Percentiles rank a stretch among this genome's conserved stretches.
Conservation (phyloP, 1,140 invertebrate species). For the Camponotus vicinus region DNA sequence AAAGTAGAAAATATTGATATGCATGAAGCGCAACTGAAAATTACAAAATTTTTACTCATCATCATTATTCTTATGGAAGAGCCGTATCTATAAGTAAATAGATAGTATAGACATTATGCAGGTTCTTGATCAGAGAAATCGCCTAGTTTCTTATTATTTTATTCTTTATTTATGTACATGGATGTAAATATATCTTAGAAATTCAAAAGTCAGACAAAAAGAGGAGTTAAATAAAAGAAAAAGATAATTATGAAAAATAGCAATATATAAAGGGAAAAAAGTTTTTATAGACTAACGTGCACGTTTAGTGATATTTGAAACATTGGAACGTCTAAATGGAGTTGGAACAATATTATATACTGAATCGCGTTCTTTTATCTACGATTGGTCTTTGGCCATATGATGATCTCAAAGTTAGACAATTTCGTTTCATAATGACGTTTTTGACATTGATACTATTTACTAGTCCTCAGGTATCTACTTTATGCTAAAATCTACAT, state of each 20-base stretch:
- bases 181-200: background rate
- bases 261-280: background rate
- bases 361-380: conserved; percentile 15
- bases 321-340: conserved; percentile 1
- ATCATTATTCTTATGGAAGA: too few species aligned
- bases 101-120: too few species aligned
- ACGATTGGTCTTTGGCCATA: conserved; percentile 28
- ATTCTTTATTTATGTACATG: background rate
- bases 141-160: conserved; percentile 1
- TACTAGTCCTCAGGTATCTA: background rate
- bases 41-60: too few species aligned
- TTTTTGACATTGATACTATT: background rate
- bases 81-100: too few species aligned
- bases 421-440: background rate
- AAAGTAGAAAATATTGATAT: too few species aligned
- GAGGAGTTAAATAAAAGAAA: background rate
- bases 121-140: background rate
- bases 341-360: background rate
- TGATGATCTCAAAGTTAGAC: background rate
- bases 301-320: background rate
- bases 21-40: too few species aligned
- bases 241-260: background rate
- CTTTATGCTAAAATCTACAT: background rate
- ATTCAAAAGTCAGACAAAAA: background rate
- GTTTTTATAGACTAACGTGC: background rate